A percentile compares a stretch with the other conserved stretches of the same genome.
Conservation (phyloP, 2,113 vertebrate species). For the Ophiodon elongatus region DNA sequence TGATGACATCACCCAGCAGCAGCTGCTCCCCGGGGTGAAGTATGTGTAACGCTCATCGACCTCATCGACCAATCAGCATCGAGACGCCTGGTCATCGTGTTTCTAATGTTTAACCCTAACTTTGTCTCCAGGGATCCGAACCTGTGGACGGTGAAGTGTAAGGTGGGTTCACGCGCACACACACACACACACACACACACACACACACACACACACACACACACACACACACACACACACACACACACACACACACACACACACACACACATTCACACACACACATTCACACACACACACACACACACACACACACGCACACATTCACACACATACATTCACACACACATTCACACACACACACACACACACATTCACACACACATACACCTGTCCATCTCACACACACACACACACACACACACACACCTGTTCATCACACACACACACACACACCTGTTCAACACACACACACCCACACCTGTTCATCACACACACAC, state of each 20-base stretch:
- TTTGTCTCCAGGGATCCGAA: slow-evolving; percentile 90
- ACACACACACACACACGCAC: neutral
- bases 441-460: no score
- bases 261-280: neutral
- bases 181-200: no score
- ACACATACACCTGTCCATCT: no score
- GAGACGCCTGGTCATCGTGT: no score
- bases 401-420: neutral
- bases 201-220: neutral
- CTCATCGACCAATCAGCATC: slow-evolving; percentile 41
- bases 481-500: no score
- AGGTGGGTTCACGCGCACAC: slow-evolving; percentile 80
- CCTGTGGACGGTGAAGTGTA: slow-evolving; percentile 96
- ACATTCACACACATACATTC: no score
- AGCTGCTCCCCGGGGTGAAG: slow-evolving; percentile 95
- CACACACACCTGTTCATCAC: no score
- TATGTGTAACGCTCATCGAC: slow-evolving; percentile 72
- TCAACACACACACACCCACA: no score
- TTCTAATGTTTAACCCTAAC: no score
- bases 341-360: neutral
- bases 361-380: no score
- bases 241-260: no score
- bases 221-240: neutral
- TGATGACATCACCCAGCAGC: slow-evolving; percentile 96
- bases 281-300: neutral